A percentile compares a stretch with the other conserved stretches of the same genome.
Evolutionary conservation across 1,140 invertebrate genomes (phyloP).

Genomic region (Nylanderia fulva): DNA sequence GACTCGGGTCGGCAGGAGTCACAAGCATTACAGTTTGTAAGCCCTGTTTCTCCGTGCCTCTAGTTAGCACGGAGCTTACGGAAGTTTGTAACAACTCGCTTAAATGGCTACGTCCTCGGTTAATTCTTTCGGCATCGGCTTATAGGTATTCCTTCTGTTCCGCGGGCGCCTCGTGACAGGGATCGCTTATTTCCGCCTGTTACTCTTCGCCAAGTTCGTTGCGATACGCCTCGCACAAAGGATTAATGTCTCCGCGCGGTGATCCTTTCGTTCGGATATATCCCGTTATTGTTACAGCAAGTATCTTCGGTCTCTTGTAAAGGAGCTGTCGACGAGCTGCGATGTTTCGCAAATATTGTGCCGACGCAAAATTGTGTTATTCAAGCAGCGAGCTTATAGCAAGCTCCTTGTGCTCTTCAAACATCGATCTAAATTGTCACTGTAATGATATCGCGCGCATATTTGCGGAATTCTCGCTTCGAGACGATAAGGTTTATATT

Average conservation of each 20-base stretch:
- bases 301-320: constrained; percentile 30
- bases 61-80: constrained; percentile 41
- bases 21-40: constrained; percentile 47
- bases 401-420: not conserved
- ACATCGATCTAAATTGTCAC: constrained; percentile 19
- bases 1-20: constrained; percentile 26
- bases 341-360: constrained; percentile 47
- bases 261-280: constrained; percentile 41
- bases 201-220: constrained; percentile 41
- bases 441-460: not conserved
- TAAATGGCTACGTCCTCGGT: constrained; percentile 35
- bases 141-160: constrained; percentile 56
- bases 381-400: constrained; percentile 24
- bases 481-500: not conserved
- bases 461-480: not conserved
- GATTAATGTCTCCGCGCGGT: constrained; percentile 46
- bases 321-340: not conserved
- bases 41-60: not conserved
- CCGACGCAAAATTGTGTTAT: constrained; percentile 33
- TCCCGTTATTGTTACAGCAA: constrained; percentile 40
- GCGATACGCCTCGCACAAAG: constrained; percentile 52
- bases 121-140: constrained; percentile 59
- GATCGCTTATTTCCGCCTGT: constrained; percentile 59
- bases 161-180: constrained; percentile 33
- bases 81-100: constrained; percentile 53